Evolutionary conservation across 2,888 invertebrate genomes (phyloP).

Genomic region (Calliphora vomitoria): DNA sequence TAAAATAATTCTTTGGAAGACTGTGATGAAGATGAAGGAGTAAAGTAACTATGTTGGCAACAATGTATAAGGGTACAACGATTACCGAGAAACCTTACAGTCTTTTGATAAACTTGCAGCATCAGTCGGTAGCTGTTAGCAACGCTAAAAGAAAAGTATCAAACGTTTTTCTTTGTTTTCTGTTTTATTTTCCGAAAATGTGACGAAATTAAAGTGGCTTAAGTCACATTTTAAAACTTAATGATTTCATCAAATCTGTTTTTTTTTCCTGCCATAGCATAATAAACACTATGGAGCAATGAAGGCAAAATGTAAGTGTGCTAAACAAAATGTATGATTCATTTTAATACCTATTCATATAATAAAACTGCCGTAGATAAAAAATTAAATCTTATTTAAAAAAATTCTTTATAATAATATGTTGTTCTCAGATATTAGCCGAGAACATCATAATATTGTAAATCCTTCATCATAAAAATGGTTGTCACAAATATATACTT

Average conservation of each 20-base stretch:
- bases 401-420: too few species aligned
- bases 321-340: too few species aligned
- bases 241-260: constrained; percentile 47
- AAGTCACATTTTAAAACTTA: constrained; percentile 62
- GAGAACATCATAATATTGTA: too few species aligned
- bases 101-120: not conserved
- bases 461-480: too few species aligned
- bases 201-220: constrained; percentile 65
- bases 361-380: too few species aligned
- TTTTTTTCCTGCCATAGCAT: not conserved
- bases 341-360: too few species aligned
- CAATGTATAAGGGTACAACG: constrained; percentile 43
- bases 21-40: not conserved
- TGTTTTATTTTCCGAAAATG: constrained; percentile 52
- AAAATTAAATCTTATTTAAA: too few species aligned
- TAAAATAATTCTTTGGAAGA: constrained; percentile 35
- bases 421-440: too few species aligned
- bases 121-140: not conserved
- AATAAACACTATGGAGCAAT: not conserved
- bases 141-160: not conserved
- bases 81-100: constrained; percentile 48
- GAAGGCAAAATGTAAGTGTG: not conserved
- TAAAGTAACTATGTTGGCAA: constrained; percentile 11
- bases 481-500: too few species aligned
- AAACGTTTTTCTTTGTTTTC: constrained; percentile 30